A percentile compares a stretch with the other conserved stretches of the same genome.
Evolutionary conservation across 2,797 vertebrate genomes (phyloP).

Genomic region (Aselliscus stoliczkanus): DNA sequence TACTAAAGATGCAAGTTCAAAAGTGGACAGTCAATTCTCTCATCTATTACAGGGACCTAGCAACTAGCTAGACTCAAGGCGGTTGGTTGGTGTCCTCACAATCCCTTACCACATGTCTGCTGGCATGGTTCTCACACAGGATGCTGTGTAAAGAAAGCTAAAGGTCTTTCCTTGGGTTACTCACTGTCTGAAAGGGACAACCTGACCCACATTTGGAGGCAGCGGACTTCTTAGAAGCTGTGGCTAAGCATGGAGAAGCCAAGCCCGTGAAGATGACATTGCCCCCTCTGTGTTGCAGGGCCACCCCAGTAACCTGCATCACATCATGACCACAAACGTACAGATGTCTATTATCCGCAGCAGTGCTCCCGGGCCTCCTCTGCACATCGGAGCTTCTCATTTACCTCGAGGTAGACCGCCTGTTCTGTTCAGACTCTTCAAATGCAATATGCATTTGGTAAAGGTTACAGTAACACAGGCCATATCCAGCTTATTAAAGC

Average conservation of each 20-base stretch:
- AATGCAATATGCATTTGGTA: background rate
- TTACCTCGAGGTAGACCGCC: slow-evolving; percentile 91
- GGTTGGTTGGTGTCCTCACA: background rate
- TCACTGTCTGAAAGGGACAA: background rate
- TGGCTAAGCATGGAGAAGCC: background rate
- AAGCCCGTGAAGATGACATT: background rate
- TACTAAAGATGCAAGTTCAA: background rate
- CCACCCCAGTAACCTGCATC: slow-evolving; percentile 93
- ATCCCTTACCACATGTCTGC: background rate
- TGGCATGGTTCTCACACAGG: background rate
- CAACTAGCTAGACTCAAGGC: background rate
- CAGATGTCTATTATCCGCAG: slow-evolving; percentile 95
- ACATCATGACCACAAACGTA: slow-evolving; percentile 95
- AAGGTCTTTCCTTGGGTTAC: background rate
- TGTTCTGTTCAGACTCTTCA: background rate
- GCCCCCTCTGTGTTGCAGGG: slow-evolving; percentile 83
- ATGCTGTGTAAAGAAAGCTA: background rate
- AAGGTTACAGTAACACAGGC: background rate
- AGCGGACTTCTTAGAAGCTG: background rate
- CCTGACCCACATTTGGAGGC: background rate
- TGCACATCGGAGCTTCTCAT: slow-evolving; percentile 95
- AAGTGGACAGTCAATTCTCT: background rate
- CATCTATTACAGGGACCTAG: background rate
- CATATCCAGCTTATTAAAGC: background rate
- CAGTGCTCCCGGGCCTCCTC: slow-evolving; percentile 85